Percentiles rank a stretch among this genome's conserved stretches.
Evolutionary conservation across 2,113 vertebrate species (phyloP).

Genomic region (Nibea albiflora): DNA sequence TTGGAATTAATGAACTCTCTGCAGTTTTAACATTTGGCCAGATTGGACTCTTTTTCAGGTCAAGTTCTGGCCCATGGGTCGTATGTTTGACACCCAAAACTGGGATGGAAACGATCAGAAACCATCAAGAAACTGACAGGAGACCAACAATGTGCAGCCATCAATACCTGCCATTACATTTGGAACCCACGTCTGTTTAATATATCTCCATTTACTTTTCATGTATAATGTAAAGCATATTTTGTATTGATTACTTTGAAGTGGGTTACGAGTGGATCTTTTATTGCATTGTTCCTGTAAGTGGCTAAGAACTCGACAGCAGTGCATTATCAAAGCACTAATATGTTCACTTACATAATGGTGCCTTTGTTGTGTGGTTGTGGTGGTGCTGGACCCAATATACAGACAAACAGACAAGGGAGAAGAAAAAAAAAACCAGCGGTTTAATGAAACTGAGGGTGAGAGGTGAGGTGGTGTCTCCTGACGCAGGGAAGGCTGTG

Average conservation of each 20-base stretch:
- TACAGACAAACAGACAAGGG: too few species aligned
- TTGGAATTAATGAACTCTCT: too few species aligned
- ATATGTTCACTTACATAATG: neutral
- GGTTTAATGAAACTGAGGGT: too few species aligned
- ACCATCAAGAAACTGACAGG: neutral
- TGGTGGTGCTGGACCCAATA: too few species aligned
- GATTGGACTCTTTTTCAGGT: too few species aligned
- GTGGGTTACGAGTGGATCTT: neutral
- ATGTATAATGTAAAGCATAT: neutral
- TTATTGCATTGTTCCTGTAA: neutral
- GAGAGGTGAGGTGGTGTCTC: too few species aligned
- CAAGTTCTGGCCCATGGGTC: too few species aligned
- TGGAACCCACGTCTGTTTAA: neutral
- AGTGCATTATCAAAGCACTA: neutral
- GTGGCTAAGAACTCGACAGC: neutral
- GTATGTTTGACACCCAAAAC: too few species aligned
- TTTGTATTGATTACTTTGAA: neutral
- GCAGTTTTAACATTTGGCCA: too few species aligned
- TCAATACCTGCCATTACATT: neutral
- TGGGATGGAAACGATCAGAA: neutral
- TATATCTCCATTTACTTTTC: neutral
- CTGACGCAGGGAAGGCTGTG: too few species aligned
- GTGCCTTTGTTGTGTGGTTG: neutral
- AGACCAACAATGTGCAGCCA: neutral
- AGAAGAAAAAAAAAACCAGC: too few species aligned